A percentile compares a stretch with the other conserved stretches of the same genome.
phyloP scores from a whole-genome alignment of 2,113 vertebrate genomes.

The Anseranas semipalmata region DNA sequence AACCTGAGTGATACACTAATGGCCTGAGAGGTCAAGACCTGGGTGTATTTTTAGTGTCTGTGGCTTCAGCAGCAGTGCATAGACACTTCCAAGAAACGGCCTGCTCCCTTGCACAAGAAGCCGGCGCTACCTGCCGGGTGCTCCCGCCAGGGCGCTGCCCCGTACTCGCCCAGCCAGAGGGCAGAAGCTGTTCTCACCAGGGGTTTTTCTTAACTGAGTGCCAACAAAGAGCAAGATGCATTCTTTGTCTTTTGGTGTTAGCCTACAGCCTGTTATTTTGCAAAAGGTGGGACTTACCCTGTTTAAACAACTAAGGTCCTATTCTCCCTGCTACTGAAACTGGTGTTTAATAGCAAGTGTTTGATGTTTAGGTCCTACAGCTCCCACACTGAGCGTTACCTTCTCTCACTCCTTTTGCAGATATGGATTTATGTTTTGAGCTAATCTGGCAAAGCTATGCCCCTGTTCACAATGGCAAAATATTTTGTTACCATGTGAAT shows the following conservation, averaged over 20 bases:
- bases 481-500: not conserved
- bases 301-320: not conserved
- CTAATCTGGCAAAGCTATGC: not conserved
- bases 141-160: not conserved
- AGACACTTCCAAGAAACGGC: slow-evolving; percentile 47
- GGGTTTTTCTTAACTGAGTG: not conserved
- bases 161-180: not conserved
- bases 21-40: not conserved
- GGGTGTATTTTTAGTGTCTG: not conserved
- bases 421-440: not conserved
- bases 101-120: not conserved
- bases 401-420: not conserved
- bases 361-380: not conserved
- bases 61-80: slow-evolving; percentile 16
- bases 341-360: not conserved
- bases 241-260: not conserved
- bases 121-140: not conserved
- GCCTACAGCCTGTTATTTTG: not conserved
- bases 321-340: not conserved
- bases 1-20: not conserved
- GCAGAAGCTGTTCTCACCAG: not conserved
- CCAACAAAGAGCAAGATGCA: not conserved
- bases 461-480: not conserved
- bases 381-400: not conserved
- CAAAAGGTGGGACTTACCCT: not conserved